Evolutionary conservation across 35 echinoderm and acorn worm species (phyloP).

Genomic region (Eucidaris tribuloides): DNA sequence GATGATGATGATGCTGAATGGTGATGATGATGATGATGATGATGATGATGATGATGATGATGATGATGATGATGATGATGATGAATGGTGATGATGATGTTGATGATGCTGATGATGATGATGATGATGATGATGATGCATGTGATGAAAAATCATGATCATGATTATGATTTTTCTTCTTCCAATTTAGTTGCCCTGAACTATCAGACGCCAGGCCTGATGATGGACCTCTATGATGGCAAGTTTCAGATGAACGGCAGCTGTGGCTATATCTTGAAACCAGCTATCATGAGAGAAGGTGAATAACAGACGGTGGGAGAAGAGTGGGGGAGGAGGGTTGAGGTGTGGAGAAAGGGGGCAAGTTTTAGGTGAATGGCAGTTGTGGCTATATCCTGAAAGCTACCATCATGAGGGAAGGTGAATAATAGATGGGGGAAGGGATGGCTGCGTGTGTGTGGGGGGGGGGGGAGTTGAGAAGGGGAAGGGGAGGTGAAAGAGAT

Average conservation of each 20-base stretch:
- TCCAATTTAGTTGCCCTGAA: slow-evolving; percentile 93
- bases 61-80: slow-evolving; percentile 5
- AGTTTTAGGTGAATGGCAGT: not conserved
- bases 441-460: too few species aligned
- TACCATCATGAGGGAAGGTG: not conserved
- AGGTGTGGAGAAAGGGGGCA: not conserved
- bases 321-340: not conserved
- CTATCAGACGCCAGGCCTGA: slow-evolving; percentile 95
- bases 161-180: too few species aligned
- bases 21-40: not conserved
- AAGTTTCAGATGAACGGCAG: slow-evolving; percentile 87
- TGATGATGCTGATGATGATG: not conserved
- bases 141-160: not conserved
- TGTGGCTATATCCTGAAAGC: slow-evolving; percentile 98
- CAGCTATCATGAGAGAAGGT: slow-evolving; percentile 98
- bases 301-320: not conserved
- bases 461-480: not conserved
- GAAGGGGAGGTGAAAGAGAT: too few species aligned
- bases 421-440: not conserved
- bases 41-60: slow-evolving; percentile 10
- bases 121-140: not conserved
- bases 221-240: slow-evolving; percentile 98
- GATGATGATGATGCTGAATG: not conserved
- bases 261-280: slow-evolving; percentile 97
- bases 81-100: not conserved